Conservation (phyloP, 2,888 invertebrate species). For the Mesoligia furuncula region DNA sequence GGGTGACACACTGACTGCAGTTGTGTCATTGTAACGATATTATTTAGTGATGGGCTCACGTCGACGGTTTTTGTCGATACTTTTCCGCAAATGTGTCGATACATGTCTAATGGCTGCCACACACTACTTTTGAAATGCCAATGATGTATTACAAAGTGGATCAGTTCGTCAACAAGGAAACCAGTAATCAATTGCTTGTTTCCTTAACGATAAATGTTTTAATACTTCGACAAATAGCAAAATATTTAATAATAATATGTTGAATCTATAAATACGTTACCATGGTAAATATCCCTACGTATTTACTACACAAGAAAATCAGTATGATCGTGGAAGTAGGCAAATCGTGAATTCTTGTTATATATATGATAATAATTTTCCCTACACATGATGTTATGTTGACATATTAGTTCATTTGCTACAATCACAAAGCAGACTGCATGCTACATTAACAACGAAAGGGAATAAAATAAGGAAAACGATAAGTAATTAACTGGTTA, state of each 20-base stretch:
- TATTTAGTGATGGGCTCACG: constrained; percentile 59
- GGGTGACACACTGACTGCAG: constrained; percentile 69
- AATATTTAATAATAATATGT: neutral
- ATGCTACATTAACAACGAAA: neutral
- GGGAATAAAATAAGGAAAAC: constrained; percentile 45
- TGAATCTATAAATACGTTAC: neutral
- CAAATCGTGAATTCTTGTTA: neutral
- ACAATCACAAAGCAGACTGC: neutral
- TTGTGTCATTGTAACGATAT: constrained; percentile 65
- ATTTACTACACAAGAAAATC: neutral
- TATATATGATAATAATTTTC: neutral
- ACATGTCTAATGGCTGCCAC: neutral
- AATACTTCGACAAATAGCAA: neutral
- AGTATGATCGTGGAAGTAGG: neutral
- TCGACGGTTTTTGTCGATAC: constrained; percentile 56
- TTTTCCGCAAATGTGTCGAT: constrained; percentile 38
- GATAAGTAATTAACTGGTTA: neutral
- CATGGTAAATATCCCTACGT: neutral
- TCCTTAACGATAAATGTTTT: constrained; percentile 9
- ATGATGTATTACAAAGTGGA: neutral
- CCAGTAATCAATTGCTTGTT: neutral
- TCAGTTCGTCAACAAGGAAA: constrained; percentile 34
- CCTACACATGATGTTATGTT: neutral
- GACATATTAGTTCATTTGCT: neutral
- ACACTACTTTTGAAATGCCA: constrained; percentile 1